Percentiles rank a stretch among this genome's conserved stretches.
phyloP scores from a whole-genome alignment of 1,140 invertebrate species.

The Apis laboriosa region DNA sequence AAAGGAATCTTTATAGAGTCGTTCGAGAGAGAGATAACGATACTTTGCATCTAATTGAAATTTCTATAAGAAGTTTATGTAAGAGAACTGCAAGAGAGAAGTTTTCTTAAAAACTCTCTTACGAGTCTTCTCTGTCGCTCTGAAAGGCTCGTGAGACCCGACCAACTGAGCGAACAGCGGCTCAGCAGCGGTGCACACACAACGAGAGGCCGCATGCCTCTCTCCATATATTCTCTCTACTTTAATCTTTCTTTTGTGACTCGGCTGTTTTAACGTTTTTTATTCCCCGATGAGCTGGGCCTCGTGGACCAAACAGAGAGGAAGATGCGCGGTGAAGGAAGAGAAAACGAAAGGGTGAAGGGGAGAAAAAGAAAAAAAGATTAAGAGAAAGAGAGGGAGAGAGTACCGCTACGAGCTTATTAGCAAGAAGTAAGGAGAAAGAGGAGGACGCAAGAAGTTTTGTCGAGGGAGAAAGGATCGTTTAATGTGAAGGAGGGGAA shows the following conservation, averaged over 20 bases:
- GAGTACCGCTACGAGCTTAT: constrained; percentile 52
- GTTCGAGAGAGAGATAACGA: neutral
- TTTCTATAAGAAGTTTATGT: neutral
- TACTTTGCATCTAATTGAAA: neutral
- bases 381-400: neutral
- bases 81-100: neutral
- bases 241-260: constrained; percentile 79
- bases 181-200: constrained; percentile 35
- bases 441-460: constrained; percentile 42
- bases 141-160: constrained; percentile 24
- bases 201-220: constrained; percentile 58
- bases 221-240: constrained; percentile 63
- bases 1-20: neutral
- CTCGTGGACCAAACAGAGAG: constrained; percentile 46
- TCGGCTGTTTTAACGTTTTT: constrained; percentile 79
- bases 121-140: constrained; percentile 5
- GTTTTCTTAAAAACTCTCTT: constrained; percentile 17
- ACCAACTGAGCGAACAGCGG: constrained; percentile 19
- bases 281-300: constrained; percentile 70
- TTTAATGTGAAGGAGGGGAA: constrained; percentile 20
- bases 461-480: constrained; percentile 21
- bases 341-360: neutral
- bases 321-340: neutral
- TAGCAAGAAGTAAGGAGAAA: constrained; percentile 59
- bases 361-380: neutral